A percentile compares a stretch with the other conserved stretches of the same genome.
Evolutionary conservation across 2,797 vertebrate genomes (phyloP).

Genomic region (Myotis planiceps): DNA sequence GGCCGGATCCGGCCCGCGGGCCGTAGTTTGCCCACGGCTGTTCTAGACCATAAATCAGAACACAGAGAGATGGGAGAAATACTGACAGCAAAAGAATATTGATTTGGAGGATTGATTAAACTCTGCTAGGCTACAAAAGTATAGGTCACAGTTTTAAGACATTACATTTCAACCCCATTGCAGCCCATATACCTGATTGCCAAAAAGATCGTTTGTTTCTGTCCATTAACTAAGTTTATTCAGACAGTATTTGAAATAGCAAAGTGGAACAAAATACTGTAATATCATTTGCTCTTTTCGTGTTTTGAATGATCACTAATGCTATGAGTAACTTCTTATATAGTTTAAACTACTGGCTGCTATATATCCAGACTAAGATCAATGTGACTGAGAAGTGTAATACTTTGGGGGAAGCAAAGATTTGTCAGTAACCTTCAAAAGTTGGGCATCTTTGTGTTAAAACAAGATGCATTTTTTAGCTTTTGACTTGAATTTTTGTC

Average conservation of each 20-base stretch:
- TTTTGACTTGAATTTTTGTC: background rate
- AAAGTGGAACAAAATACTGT: background rate
- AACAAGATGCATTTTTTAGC: constrained; percentile 14
- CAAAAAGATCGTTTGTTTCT: constrained; percentile 29
- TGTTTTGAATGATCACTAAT: constrained; percentile 20
- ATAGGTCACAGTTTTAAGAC: constrained; percentile 30
- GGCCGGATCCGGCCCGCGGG: no score
- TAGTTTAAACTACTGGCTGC: constrained; percentile 22
- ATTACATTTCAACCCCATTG: background rate
- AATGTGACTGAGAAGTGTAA: background rate
- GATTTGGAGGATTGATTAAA: constrained; percentile 20
- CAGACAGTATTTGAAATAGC: background rate
- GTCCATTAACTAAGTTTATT: constrained; percentile 26
- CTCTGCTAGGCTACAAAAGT: background rate
- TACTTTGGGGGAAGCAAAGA: background rate
- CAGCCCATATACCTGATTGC: background rate
- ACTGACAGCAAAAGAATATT: constrained; percentile 10
- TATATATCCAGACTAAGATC: background rate
- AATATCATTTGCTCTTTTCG: background rate
- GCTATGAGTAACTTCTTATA: constrained; percentile 20
- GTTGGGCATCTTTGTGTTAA: background rate
- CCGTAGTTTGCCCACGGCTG: no score
- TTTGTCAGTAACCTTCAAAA: background rate
- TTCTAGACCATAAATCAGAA: constrained; percentile 24
- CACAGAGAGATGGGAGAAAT: background rate